Percentiles rank a stretch among this genome's conserved stretches.
Conservation (phyloP, 2,797 vertebrate species). For the Perodicticus potto region DNA sequence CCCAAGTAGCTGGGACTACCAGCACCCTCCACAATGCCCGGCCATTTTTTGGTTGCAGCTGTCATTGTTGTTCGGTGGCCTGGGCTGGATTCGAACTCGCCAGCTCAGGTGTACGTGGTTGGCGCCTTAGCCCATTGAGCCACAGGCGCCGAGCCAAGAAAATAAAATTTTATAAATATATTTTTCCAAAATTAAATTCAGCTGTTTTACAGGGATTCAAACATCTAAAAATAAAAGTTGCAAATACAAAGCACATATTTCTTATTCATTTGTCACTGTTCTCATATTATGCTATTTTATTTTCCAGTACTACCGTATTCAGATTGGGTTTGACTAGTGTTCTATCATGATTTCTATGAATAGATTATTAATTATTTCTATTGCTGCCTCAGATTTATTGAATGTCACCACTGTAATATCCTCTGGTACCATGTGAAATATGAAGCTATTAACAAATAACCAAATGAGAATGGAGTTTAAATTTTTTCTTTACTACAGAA, state of each 20-base stretch:
- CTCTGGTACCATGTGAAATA: constrained; percentile 64
- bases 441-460: constrained; percentile 70
- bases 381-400: constrained; percentile 56
- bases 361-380: constrained; percentile 71
- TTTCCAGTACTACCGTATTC: constrained; percentile 35
- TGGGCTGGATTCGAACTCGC: no score
- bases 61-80: no score
- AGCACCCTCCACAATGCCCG: no score
- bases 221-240: background rate
- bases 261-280: constrained; percentile 36
- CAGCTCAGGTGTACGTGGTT: no score
- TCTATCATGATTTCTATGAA: constrained; percentile 62
- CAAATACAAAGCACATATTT: background rate
- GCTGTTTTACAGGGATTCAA: background rate
- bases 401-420: constrained; percentile 62
- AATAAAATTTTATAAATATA: background rate
- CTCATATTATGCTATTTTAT: constrained; percentile 2
- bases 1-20: no score
- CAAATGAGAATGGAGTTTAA: constrained; percentile 42
- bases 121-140: no score
- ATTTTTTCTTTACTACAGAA: background rate
- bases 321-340: background rate
- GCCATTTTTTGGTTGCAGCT: no score
- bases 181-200: background rate
- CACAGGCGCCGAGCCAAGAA: no score